Evolutionary conservation across 2,888 invertebrate species (phyloP), one percentile per base, ranked within the genome.

Genomic region (Tanypteryx hageni): DNA sequence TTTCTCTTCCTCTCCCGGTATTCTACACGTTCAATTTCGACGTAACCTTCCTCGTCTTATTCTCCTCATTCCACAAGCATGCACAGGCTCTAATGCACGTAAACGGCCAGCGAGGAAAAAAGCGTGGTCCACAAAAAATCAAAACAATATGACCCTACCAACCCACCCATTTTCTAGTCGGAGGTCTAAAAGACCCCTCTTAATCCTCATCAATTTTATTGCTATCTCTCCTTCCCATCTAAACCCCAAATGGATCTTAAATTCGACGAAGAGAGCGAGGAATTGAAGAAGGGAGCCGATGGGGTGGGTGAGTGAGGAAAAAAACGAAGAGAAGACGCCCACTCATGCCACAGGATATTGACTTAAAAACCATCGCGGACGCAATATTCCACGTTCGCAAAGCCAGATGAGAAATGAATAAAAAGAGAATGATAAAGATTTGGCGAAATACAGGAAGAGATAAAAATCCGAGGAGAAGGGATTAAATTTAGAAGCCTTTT

Each of bases 291-390:
- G 22, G 76, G 16, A 27, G 16, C 0, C 8, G 27, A 76, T 13
- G 76, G 76, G 5, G 5, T 44, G 44, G 22, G 76, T 76, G 76
- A 22, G 76, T 13, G 76, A 76, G 22, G 76, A 76, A 22, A 22
- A 76, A 76, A 76, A 76, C 13, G 10, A 68, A 68, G 68, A 11
- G 76, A 27, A 76, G 76, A 76, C 76, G 76, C 76, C 27, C 76
- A 13, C 76, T 22, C 76, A 76, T 22, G 76, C 76, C 7, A 76
- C 5, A 22, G 27, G 14, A 76, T 76, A 76, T 76, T 76, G 27
- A 76, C 76, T 76, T 27, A 76, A 76, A 76, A 44, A 5, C 44
- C 44, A 44, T 5, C 44, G 27, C 22, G 76, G 76, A 22, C 22
- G 27, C 10, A 68, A 68, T 68, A 68, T 44, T 1, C 44, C 44